A percentile compares a stretch with the other conserved stretches of the same genome.
Conservation (phyloP, 2,113 vertebrate species). For the Pseudonaja textilis region DNA sequence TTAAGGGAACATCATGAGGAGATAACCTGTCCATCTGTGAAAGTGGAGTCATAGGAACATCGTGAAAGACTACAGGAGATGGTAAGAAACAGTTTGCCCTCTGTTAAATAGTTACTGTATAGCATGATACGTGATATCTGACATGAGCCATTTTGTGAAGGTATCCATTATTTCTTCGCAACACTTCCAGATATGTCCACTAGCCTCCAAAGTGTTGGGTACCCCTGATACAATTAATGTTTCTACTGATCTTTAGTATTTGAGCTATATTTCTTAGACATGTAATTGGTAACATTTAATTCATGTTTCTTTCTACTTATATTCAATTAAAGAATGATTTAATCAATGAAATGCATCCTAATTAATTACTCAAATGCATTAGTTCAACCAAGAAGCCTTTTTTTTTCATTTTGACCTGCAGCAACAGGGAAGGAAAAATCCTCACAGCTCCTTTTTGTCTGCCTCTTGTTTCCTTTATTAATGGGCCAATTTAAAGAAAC, state of each 20-base stretch:
- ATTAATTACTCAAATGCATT: neutral
- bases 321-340: neutral
- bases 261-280: neutral
- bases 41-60: neutral
- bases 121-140: neutral
- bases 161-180: neutral
- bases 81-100: neutral
- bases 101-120: neutral
- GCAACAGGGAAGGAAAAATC: neutral
- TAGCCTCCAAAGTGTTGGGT: neutral
- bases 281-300: neutral
- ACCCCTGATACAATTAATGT: neutral
- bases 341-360: neutral
- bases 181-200: neutral
- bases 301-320: neutral
- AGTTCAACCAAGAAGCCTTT: neutral
- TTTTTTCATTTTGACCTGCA: neutral
- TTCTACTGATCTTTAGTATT: neutral
- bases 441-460: neutral
- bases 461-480: neutral
- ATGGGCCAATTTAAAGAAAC: neutral
- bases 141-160: neutral
- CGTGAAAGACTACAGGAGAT: neutral
- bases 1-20: neutral
- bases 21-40: neutral